A percentile compares a stretch with the other conserved stretches of the same genome.
These are phyloP conservation scores for Melanostigma gelatinosum DNA, from an alignment of 2,113 vertebrate species.

Conservation along the genomic window DNA sequence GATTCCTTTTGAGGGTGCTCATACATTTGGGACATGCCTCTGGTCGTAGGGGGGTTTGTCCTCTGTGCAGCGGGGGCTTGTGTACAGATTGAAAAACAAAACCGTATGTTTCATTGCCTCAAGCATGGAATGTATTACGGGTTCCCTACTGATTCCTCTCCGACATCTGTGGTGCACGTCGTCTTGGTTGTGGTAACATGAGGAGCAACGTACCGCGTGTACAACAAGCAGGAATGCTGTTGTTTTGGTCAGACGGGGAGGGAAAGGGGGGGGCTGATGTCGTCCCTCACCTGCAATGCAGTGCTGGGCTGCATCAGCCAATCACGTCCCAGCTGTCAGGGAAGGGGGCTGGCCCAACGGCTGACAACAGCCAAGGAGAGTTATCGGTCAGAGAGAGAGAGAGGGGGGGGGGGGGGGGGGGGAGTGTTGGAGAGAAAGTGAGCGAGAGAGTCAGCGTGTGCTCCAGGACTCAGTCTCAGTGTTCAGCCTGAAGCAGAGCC, in stretches of 20 bases:
- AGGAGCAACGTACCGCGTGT: background rate
- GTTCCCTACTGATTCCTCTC: background rate
- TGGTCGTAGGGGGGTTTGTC: background rate
- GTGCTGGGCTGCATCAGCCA: constrained; percentile 85
- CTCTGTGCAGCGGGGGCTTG: background rate
- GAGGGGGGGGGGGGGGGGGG: constrained; percentile 31
- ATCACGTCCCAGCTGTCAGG: constrained; percentile 75
- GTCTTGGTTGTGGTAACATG: background rate
- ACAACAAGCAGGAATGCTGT: constrained; percentile 18
- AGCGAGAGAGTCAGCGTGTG: constrained; percentile 53
- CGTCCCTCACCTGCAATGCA: constrained; percentile 91
- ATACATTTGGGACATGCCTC: constrained; percentile 21
- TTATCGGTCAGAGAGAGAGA: constrained; percentile 70
- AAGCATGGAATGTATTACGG: background rate
- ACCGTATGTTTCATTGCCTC: background rate
- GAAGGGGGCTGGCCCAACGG: constrained; percentile 66
- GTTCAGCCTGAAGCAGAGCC: constrained; percentile 45
- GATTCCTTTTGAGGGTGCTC: background rate
- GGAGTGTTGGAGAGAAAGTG: constrained; percentile 37
- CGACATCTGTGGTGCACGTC: background rate
- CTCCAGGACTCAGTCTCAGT: constrained; percentile 44
- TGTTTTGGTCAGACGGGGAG: constrained; percentile 69
- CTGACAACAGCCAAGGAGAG: constrained; percentile 81
- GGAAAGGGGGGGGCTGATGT: constrained; percentile 49
- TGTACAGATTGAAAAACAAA: background rate